Percentiles rank a stretch among this genome's conserved stretches.
phyloP scores from a whole-genome alignment of 2,888 invertebrate species.

The Himalopsyche anomala region DNA sequence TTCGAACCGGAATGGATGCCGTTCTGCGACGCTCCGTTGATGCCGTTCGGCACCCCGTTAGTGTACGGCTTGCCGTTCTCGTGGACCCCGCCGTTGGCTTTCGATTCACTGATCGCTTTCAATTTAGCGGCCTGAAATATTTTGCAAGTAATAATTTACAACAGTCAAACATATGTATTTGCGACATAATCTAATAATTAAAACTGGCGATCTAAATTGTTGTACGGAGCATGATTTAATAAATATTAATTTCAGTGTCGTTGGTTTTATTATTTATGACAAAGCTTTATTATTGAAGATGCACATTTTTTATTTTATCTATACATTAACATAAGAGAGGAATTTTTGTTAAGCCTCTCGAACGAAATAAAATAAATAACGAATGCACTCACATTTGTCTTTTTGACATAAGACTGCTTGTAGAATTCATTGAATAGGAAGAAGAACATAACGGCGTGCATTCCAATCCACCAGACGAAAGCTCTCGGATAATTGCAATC shows the following conservation, averaged over 20 bases:
- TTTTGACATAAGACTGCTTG: constrained; percentile 83
- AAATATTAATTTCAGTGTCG: no score
- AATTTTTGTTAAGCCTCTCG: background rate
- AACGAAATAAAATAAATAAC: background rate
- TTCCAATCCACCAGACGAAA: constrained; percentile 97
- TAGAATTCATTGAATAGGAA: constrained; percentile 97
- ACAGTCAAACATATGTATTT: no score
- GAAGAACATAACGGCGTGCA: constrained; percentile 97
- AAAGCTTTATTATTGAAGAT: no score
- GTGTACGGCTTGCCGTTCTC: constrained; percentile 62
- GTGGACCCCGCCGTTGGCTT: constrained; percentile 51
- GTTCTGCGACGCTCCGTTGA: constrained; percentile 49
- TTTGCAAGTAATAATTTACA: no score
- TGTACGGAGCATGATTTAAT: no score
- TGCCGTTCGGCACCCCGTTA: constrained; percentile 61
- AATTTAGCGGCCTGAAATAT: constrained; percentile 52
- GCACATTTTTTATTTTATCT: no score
- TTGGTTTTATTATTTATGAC: no score
- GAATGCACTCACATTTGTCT: constrained; percentile 56
- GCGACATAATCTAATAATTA: background rate
- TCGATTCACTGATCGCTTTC: constrained; percentile 41
- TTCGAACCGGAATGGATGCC: constrained; percentile 54
- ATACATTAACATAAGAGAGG: background rate
- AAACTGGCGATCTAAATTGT: background rate
- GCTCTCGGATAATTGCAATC: constrained; percentile 95